Evolutionary conservation across 2,113 vertebrate species (phyloP).

Genomic region (Rhadina sibilatrix): DNA sequence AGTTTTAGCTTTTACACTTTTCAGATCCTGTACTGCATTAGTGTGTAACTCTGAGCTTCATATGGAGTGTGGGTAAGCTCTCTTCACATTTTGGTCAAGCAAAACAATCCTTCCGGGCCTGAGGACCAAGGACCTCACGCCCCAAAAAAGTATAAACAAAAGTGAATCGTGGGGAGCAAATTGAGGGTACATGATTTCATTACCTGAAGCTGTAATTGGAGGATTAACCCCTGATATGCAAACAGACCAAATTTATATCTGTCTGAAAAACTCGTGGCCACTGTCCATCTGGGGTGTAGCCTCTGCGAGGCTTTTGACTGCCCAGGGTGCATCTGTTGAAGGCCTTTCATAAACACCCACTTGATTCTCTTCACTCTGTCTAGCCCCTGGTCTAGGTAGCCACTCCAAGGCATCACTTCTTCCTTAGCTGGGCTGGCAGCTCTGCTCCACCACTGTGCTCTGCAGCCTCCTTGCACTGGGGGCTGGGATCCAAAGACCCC

Average conservation of each 20-base stretch:
- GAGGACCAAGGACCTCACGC: background rate
- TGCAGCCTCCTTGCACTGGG: accelerated
- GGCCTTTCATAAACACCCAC: background rate
- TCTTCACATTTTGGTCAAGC: background rate
- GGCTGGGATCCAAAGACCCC: background rate
- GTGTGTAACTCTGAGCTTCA: background rate
- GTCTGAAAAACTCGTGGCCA: background rate
- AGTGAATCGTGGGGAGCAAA: background rate
- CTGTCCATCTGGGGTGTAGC: accelerated
- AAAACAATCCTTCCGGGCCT: background rate
- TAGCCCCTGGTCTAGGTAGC: background rate
- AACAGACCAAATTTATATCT: background rate
- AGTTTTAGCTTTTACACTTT: background rate
- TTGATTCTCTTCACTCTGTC: background rate
- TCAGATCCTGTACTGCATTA: background rate
- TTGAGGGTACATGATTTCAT: background rate
- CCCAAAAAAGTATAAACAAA: background rate
- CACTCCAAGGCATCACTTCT: background rate
- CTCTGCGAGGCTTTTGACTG: background rate
- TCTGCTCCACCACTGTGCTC: accelerated
- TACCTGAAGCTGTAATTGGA: background rate
- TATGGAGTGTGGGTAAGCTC: background rate
- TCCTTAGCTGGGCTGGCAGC: background rate
- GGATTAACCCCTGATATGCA: background rate
- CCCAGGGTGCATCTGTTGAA: background rate